Conservation (phyloP, 2,797 vertebrate species). For the Tolypeutes matacus region DNA sequence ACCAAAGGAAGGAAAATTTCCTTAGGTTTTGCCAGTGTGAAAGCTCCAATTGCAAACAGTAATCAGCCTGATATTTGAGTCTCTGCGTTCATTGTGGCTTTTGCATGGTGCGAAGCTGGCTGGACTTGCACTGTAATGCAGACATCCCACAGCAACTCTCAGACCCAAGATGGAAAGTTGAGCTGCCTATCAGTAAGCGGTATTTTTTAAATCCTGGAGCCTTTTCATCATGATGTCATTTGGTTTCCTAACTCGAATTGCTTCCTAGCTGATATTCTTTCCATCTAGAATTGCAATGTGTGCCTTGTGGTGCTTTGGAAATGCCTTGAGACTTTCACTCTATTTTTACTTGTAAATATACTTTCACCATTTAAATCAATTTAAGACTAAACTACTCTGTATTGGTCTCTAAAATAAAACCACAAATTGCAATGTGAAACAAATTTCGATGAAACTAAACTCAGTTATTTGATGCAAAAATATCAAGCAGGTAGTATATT, state of each 20-base stretch:
- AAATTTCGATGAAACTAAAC: background rate
- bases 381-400: background rate
- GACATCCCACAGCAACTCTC: slow-evolving; percentile 45
- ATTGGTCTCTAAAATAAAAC: slow-evolving; percentile 34
- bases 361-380: slow-evolving; percentile 13
- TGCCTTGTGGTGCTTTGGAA: slow-evolving; percentile 36
- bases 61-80: slow-evolving; percentile 54
- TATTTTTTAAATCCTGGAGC: slow-evolving; percentile 74
- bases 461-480: slow-evolving; percentile 21
- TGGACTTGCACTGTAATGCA: slow-evolving; percentile 40
- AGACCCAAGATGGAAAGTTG: slow-evolving; percentile 65
- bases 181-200: slow-evolving; percentile 76
- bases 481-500: background rate
- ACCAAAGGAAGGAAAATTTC: slow-evolving; percentile 7
- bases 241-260: slow-evolving; percentile 68
- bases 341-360: slow-evolving; percentile 58
- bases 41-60: slow-evolving; percentile 13
- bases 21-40: background rate
- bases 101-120: slow-evolving; percentile 31
- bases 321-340: slow-evolving; percentile 31
- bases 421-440: slow-evolving; percentile 1
- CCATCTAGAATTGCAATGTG: slow-evolving; percentile 57
- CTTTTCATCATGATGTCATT: slow-evolving; percentile 73
- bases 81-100: slow-evolving; percentile 60
- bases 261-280: slow-evolving; percentile 77